Base-by-base conservation (phyloP, 2,888 invertebrate species). In the Dolichomitus sp. region DNA sequence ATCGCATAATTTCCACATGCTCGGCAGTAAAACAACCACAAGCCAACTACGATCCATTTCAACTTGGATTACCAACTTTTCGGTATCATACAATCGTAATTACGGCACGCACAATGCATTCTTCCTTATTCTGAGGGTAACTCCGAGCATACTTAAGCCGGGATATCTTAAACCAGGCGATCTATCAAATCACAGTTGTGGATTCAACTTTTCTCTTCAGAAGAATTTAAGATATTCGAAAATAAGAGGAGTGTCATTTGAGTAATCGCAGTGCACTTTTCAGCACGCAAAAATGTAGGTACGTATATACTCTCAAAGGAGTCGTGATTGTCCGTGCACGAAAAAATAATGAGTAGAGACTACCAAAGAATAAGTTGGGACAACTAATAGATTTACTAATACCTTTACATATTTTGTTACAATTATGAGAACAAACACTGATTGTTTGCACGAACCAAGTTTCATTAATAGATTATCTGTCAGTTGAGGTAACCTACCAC, bases 1-100 rank as follows among this genome's bases (percentile, higher is more conserved):
- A 45, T 45, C 72, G 72, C 72, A 72, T 72, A 72, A 72, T 72
- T 72, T 57, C 57, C 72, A 59, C 72, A 72, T 72, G 45, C 30
- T 72, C 72, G 42, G 30, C 30, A 42, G 59, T 72, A 59, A 59
- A 59, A 40, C 72, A 59, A 72, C 59, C 57, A 12, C 23, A 72
- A 72, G 42, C 72, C 72, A 59, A 72, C 57, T 33, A 5, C 42
- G 42, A 45, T 45, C 37, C 61, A 37, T 61, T 61, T 61, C 42
- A 65, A 65, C 65, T 65, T 65, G 65, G 42, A 65, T 65, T 45
- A 65, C 27, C 65, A 40, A 42, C 65, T 42, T 65, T 65, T 42
- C 23, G 27, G 40, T 42, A 65, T 65, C 61, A 40, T 61, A 61
- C 33, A 61, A 40, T 61, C 9, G 27, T 65, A 40, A 65, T 65